Conservation (phyloP, 1,140 invertebrate genomes). For the Diploscapter pachys region DNA sequence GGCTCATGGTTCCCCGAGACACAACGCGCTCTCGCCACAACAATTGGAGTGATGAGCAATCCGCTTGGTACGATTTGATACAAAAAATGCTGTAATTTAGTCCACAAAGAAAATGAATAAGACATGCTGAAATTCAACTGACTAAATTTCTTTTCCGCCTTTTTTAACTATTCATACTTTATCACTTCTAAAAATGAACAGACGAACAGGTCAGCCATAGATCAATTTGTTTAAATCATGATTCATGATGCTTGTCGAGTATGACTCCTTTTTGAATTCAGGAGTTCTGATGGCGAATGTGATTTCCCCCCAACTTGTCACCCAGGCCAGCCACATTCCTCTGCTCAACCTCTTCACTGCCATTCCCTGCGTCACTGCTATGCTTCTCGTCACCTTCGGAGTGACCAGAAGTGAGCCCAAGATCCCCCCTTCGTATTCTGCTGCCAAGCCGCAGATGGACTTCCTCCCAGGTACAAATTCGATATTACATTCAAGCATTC, state of each 20-base stretch:
- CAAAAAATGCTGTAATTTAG: too few relatives aligned
- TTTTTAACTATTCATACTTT: too few relatives aligned
- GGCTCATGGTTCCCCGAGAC: constrained; percentile 56
- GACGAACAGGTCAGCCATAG: too few relatives aligned
- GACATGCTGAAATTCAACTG: too few relatives aligned
- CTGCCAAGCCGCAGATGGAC: constrained; percentile 48
- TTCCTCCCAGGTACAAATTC: constrained; percentile 42
- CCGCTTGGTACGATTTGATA: constrained; percentile 35
- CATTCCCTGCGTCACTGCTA: constrained; percentile 46
- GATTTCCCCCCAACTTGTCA: constrained; percentile 48
- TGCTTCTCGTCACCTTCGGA: constrained; percentile 45
- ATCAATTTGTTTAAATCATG: too few relatives aligned
- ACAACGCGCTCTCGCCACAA: constrained; percentile 56
- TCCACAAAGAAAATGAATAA: too few relatives aligned
- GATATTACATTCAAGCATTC: background rate
- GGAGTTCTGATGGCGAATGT: constrained; percentile 54
- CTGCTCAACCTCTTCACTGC: constrained; percentile 49
- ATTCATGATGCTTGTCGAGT: too few relatives aligned
- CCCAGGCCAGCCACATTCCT: constrained; percentile 39
- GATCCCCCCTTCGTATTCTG: constrained; percentile 49
- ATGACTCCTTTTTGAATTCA: too few relatives aligned
- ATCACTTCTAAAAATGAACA: too few relatives aligned
- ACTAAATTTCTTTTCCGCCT: too few relatives aligned
- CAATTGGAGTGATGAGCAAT: constrained; percentile 57
- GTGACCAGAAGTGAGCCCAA: constrained; percentile 56